These are phyloP conservation scores for Tridacna crocea DNA, from an alignment of 2,888 invertebrate species.

Conservation along the genomic window DNA sequence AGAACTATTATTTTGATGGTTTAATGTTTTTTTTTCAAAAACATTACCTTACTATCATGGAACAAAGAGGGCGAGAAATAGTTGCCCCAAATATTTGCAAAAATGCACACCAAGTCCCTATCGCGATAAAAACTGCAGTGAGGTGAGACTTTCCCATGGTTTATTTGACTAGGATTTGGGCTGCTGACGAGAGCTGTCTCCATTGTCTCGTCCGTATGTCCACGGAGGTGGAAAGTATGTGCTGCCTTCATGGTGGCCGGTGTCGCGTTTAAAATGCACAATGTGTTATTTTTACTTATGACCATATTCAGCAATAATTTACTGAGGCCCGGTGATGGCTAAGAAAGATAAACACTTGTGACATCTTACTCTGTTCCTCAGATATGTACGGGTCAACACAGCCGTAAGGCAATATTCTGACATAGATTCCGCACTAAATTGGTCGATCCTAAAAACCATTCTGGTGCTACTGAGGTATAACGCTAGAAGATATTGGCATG, in stretches of 20 bases:
- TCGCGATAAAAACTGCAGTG: too few species aligned
- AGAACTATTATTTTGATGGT: too few species aligned
- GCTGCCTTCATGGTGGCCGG: constrained; percentile 22
- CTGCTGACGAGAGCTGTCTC: constrained; percentile 6
- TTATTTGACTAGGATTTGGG: neutral
- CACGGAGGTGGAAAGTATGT: constrained; percentile 12
- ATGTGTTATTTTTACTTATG: constrained; percentile 26
- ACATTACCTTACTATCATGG: too few species aligned
- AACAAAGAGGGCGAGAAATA: too few species aligned
- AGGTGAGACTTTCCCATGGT: constrained; percentile 6
- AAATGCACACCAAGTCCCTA: too few species aligned
- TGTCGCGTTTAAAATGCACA: constrained; percentile 7
- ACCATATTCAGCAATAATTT: constrained; percentile 15
- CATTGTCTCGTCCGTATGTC: constrained; percentile 11
- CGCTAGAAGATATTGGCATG: too few species aligned
- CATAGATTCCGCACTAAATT: too few species aligned
- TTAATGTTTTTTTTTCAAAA: too few species aligned
- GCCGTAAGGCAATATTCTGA: too few species aligned
- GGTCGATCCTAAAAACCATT: too few species aligned
- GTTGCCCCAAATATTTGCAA: too few species aligned
- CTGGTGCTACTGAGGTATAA: too few species aligned
- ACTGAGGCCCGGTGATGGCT: neutral
- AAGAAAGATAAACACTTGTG: constrained; percentile 16
- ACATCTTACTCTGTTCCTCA: constrained; percentile 11
- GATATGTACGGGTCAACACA: neutral